A percentile compares a stretch with the other conserved stretches of the same genome.
Conservation (phyloP, 2,113 vertebrate species). For the Leptosomus discolor region DNA sequence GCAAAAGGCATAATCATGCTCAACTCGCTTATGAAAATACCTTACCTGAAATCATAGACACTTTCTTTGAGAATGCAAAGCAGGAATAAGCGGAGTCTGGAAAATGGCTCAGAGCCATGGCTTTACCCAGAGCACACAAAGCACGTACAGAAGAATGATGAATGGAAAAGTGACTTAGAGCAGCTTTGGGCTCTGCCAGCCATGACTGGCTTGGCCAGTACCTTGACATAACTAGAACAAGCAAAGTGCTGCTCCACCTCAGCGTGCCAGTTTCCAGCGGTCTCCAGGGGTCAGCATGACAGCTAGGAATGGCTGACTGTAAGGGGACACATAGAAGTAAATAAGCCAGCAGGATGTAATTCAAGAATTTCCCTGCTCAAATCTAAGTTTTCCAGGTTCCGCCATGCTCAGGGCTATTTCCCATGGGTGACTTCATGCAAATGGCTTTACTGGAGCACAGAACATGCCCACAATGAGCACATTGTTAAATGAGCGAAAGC, state of each 20-base stretch:
- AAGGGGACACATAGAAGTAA: background rate
- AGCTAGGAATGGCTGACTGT: background rate
- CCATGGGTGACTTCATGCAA: slow-evolving; percentile 5
- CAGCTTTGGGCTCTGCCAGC: background rate
- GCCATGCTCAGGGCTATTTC: slow-evolving; percentile 13
- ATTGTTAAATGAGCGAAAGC: background rate
- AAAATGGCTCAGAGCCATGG: background rate
- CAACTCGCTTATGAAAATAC: background rate
- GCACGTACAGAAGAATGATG: background rate
- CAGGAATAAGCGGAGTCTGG: background rate
- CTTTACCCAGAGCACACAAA: background rate
- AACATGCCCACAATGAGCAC: background rate
- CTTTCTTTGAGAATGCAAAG: background rate
- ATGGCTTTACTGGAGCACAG: background rate
- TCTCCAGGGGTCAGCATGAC: background rate
- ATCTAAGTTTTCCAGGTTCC: slow-evolving; percentile 1
- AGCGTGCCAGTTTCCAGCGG: background rate
- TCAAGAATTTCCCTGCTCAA: background rate
- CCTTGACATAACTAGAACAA: background rate
- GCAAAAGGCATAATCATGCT: background rate
- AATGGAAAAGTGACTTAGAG: background rate
- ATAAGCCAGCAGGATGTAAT: background rate
- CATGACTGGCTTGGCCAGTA: background rate
- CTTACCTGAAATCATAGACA: background rate
- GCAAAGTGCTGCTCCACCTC: background rate